phyloP scores from a whole-genome alignment of 2,888 invertebrate genomes.

The Dolichomitus sp. region DNA sequence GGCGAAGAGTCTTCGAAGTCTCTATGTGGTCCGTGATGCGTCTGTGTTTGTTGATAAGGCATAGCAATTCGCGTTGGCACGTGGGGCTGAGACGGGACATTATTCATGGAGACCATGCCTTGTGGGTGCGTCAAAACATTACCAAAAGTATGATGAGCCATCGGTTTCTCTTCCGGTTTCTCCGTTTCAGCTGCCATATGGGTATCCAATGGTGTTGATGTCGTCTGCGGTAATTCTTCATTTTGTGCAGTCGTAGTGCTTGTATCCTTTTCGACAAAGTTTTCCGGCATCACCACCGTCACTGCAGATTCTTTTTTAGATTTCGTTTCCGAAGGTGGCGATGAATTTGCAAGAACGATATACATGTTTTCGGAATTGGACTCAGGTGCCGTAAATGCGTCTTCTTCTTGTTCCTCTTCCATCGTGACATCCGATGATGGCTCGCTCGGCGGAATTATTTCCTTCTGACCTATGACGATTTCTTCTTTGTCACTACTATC shows the following conservation, averaged over 20 bases:
- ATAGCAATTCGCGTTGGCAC: slow-evolving; percentile 54
- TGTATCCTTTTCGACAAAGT: slow-evolving; percentile 71
- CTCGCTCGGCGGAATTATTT: slow-evolving; percentile 54
- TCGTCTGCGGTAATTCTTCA: background rate
- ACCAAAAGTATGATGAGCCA: background rate
- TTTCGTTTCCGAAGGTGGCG: slow-evolving; percentile 60
- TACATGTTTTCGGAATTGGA: slow-evolving; percentile 74
- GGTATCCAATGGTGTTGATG: background rate
- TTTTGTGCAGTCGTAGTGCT: background rate
- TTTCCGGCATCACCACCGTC: slow-evolving; percentile 78
- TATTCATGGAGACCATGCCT: slow-evolving; percentile 23
- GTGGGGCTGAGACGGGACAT: slow-evolving; percentile 5
- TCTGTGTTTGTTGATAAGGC: slow-evolving; percentile 45
- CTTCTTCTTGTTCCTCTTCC: slow-evolving; percentile 22
- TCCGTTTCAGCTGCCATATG: background rate
- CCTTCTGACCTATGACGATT: slow-evolving; percentile 78
- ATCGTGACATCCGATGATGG: slow-evolving; percentile 45
- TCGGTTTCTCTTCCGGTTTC: slow-evolving; percentile 9
- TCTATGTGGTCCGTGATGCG: slow-evolving; percentile 21
- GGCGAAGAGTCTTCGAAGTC: slow-evolving; percentile 11
- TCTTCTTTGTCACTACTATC: slow-evolving; percentile 77
- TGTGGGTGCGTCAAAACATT: background rate
- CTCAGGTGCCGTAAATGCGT: slow-evolving; percentile 19
- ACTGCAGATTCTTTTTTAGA: slow-evolving; percentile 68
- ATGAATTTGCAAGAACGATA: slow-evolving; percentile 77